Conservation (phyloP, 2,888 invertebrate genomes). For the Brassicogethes aeneus region DNA sequence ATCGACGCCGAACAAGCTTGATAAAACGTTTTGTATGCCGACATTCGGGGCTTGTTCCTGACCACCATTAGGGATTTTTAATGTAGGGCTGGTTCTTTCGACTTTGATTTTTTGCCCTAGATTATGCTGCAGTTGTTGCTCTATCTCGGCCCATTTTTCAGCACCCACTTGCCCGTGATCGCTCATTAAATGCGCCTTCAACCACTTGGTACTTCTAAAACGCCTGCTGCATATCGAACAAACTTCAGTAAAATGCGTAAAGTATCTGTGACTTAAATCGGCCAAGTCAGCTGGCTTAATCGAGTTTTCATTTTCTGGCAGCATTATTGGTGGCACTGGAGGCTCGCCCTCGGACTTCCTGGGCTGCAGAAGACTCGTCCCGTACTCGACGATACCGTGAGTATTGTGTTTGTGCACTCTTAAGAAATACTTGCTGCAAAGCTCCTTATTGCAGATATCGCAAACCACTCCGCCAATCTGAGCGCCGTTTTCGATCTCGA, state of each 20-base stretch:
- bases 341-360: slow-evolving; percentile 37
- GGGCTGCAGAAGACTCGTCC: slow-evolving; percentile 41
- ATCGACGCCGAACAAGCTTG: slow-evolving; percentile 46
- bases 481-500: slow-evolving; percentile 85
- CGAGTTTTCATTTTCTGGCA: slow-evolving; percentile 37
- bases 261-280: slow-evolving; percentile 54
- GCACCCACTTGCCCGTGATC: slow-evolving; percentile 69
- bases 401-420: slow-evolving; percentile 97
- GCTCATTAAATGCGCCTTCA: slow-evolving; percentile 76
- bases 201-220: slow-evolving; percentile 80
- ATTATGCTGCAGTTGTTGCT: slow-evolving; percentile 41
- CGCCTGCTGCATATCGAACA: slow-evolving; percentile 81
- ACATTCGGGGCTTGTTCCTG: slow-evolving; percentile 30
- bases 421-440: slow-evolving; percentile 96
- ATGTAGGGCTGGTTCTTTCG: slow-evolving; percentile 42
- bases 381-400: slow-evolving; percentile 90
- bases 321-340: slow-evolving; percentile 21
- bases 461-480: slow-evolving; percentile 91
- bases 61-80: slow-evolving; percentile 51
- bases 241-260: slow-evolving; percentile 61
- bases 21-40: slow-evolving; percentile 45
- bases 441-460: slow-evolving; percentile 95
- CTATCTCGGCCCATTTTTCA: slow-evolving; percentile 53
- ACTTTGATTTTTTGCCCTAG: slow-evolving; percentile 26
- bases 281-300: slow-evolving; percentile 48